phyloP scores from a whole-genome alignment of 2,113 vertebrate species.

The Paedocypris sp. region DNA sequence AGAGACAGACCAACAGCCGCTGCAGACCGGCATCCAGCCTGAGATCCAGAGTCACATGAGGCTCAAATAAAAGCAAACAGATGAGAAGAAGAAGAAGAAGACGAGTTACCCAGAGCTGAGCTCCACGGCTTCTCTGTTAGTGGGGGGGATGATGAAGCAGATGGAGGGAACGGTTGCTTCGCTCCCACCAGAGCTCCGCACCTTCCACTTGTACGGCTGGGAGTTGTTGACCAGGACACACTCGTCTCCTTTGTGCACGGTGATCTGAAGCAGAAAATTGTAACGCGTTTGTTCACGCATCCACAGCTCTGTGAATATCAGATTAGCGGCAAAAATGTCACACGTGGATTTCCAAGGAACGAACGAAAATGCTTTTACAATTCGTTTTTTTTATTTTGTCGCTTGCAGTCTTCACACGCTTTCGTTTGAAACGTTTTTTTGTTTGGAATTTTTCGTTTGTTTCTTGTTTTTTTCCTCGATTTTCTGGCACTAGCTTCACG shows the following conservation, averaged over 20 bases:
- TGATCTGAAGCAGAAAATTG: slow-evolving; percentile 61
- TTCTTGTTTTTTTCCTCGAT: no score
- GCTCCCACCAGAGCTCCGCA: slow-evolving; percentile 55
- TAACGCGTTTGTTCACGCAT: no score
- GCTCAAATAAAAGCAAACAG: no score
- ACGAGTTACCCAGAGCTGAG: slow-evolving; percentile 63
- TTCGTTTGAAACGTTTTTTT: no score
- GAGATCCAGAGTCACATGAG: background rate
- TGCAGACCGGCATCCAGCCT: slow-evolving; percentile 77
- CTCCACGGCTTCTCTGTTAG: slow-evolving; percentile 80
- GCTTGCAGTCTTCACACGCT: no score
- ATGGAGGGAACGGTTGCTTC: slow-evolving; percentile 77
- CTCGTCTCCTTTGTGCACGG: slow-evolving; percentile 74
- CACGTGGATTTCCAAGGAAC: no score
- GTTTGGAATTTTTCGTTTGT: no score
- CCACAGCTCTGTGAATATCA: no score
- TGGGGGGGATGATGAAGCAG: slow-evolving; percentile 80
- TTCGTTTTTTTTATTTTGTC: no score
- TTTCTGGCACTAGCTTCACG: no score
- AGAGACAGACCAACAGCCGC: slow-evolving; percentile 57
- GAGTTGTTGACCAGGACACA: slow-evolving; percentile 72
- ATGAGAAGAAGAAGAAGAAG: no score
- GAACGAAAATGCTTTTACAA: no score
- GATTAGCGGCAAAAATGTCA: background rate
- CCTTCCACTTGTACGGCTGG: slow-evolving; percentile 76